phyloP scores from a whole-genome alignment of 2,888 invertebrate genomes.

The Keiferia lycopersicella region DNA sequence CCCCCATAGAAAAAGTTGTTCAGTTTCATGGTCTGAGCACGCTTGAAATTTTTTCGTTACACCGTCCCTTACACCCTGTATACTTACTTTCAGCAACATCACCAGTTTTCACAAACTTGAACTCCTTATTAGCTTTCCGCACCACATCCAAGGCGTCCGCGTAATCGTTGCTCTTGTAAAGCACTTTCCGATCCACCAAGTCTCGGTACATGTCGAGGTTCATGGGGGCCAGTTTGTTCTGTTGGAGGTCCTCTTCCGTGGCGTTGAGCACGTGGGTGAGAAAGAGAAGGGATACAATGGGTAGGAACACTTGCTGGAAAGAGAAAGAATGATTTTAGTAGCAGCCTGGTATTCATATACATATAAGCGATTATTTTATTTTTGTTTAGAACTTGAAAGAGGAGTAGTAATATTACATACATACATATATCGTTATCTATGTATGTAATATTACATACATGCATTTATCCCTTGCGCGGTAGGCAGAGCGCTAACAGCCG shows the following conservation, averaged over 20 bases:
- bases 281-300: conserved; percentile 42
- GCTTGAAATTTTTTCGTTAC: too few relatives aligned
- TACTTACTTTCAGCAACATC: conserved; percentile 45
- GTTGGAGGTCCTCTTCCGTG: accelerated
- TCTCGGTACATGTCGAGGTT: conserved; percentile 47
- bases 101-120: conserved; percentile 35
- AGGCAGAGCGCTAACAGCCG: too few relatives aligned
- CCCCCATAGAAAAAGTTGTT: too few relatives aligned
- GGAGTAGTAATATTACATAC: too few relatives aligned
- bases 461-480: too few relatives aligned
- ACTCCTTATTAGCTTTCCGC: conserved; percentile 26
- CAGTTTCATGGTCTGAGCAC: too few relatives aligned
- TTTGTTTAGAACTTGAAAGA: too few relatives aligned
- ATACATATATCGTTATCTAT: too few relatives aligned
- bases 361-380: too few relatives aligned
- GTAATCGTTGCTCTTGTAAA: conserved; percentile 37
- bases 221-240: conserved; percentile 32
- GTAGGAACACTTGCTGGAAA: conserved; percentile 57
- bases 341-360: too few relatives aligned
- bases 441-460: too few relatives aligned
- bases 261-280: conserved; percentile 42
- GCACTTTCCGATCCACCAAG: conserved; percentile 38
- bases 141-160: neutral
- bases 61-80: too few relatives aligned
- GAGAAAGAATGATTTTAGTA: neutral